These are phyloP conservation scores for Tadarida brasiliensis DNA, from an alignment of 2,797 vertebrate species.

Conservation along the genomic window DNA sequence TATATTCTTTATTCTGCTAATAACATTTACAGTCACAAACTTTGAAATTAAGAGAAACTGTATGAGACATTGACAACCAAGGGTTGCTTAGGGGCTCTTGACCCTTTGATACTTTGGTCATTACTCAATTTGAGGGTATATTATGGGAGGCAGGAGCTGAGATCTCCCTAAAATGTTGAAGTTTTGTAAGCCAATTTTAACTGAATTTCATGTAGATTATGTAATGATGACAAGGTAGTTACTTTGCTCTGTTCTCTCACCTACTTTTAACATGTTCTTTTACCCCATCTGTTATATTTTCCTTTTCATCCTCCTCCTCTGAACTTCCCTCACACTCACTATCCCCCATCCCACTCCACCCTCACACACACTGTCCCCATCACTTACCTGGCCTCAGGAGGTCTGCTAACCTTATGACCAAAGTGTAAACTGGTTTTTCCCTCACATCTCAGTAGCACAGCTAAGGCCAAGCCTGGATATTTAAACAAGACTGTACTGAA, in stretches of 20 bases:
- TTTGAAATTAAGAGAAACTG: conserved; percentile 45
- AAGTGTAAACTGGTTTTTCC: not conserved
- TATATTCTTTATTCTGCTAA: not conserved
- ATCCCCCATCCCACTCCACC: no score
- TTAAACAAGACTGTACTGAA: not conserved
- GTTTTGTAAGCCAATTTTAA: conserved; percentile 42
- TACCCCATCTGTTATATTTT: not conserved
- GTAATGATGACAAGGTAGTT: conserved; percentile 24
- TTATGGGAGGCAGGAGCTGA: not conserved
- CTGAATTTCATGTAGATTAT: conserved; percentile 46
- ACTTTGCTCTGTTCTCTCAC: not conserved
- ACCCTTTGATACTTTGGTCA: not conserved
- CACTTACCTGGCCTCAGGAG: not conserved
- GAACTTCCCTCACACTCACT: not conserved
- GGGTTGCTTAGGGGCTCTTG: not conserved
- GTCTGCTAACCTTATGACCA: not conserved
- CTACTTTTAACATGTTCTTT: not conserved
- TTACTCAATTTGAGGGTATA: not conserved
- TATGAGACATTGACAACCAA: not conserved
- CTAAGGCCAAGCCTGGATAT: not conserved
- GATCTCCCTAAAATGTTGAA: not conserved
- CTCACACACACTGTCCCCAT: not conserved
- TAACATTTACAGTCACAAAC: not conserved
- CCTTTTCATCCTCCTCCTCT: conserved; percentile 17
- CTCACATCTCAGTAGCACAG: not conserved